Evolutionary conservation across 2,888 invertebrate genomes (phyloP), one percentile per base, ranked within the genome.

Genomic region (Tenthredo mesomela): DNA sequence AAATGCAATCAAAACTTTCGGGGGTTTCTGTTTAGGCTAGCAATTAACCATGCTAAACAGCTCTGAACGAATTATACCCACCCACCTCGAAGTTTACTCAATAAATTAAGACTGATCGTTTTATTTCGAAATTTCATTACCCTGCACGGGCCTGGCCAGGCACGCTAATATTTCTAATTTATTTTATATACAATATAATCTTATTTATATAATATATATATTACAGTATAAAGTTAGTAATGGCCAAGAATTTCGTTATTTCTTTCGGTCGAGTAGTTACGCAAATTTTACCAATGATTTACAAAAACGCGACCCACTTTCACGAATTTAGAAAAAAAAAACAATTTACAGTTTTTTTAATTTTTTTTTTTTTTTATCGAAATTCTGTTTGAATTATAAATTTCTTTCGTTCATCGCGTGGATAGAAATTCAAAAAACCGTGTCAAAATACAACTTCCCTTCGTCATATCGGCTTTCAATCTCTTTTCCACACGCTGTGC

Each of bases 31-130:
- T 75, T 75, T 47, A 75, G 47, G 25, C 47, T 75, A 75, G 37
- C 43, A 75, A 75, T 75, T 75, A 75, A 29, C 75, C 47, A 47
- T 21, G 75, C 75, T 75, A 75, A 75, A 75, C 70, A 75, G 43
- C 43, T 40, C 75, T 75, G 18, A 37, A 47, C 75, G 47, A 75
- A 75, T 75, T 75, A 75, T 47, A 75, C 75, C 75, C 70, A 37
- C 70, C 70, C 9, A 70, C 70, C 70, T 37, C 70, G 37, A 70
- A 70, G 37, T 70, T 70, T 70, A 33, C 70, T 37, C 70, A 15
- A 37, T 37, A 37, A 70, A 70, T 70, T 37, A 70, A 70, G 33
- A 70, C 70, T 70, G 70, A 70, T 29, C 70, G 70, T 70, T 70
- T 37, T 10, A 70, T 70, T 70, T 70, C 7, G 33, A 21, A 70